Percentiles rank a stretch among this genome's conserved stretches.
phyloP scores from a whole-genome alignment of 1,140 invertebrate genomes.

The Megathymus violae region DNA sequence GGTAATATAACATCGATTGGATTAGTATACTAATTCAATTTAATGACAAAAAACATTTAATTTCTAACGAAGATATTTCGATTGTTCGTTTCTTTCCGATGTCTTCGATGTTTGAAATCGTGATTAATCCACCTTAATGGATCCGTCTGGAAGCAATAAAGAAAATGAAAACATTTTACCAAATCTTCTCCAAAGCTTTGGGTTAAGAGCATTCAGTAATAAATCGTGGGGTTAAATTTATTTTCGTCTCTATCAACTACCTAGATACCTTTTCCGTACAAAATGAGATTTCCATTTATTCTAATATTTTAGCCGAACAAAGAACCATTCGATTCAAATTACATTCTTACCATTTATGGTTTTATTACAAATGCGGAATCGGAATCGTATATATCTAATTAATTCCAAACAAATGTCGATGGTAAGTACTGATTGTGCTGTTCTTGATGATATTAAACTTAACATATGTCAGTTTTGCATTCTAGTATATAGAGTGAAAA shows the following conservation, averaged over 20 bases:
- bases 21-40: too few species aligned
- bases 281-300: constrained; percentile 43
- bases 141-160: constrained; percentile 35
- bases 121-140: constrained; percentile 38
- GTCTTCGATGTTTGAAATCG: constrained; percentile 22
- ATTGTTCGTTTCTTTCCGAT: constrained; percentile 8
- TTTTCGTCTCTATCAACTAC: constrained; percentile 37
- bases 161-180: constrained; percentile 41
- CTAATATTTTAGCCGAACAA: constrained; percentile 40
- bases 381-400: constrained; percentile 46
- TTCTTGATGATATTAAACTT: neutral
- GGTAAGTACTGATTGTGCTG: constrained; percentile 17
- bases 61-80: constrained; percentile 17
- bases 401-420: constrained; percentile 36
- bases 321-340: constrained; percentile 41
- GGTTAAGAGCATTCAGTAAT: constrained; percentile 45
- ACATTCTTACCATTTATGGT: constrained; percentile 32
- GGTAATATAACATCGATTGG: too few species aligned
- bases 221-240: constrained; percentile 41
- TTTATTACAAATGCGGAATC: constrained; percentile 48
- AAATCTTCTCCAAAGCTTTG: constrained; percentile 39
- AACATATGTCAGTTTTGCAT: neutral
- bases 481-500: neutral
- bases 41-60: neutral
- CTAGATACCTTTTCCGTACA: constrained; percentile 38